Base-by-base conservation (phyloP, 2,113 vertebrate genomes). In the Sander vitreus region DNA sequence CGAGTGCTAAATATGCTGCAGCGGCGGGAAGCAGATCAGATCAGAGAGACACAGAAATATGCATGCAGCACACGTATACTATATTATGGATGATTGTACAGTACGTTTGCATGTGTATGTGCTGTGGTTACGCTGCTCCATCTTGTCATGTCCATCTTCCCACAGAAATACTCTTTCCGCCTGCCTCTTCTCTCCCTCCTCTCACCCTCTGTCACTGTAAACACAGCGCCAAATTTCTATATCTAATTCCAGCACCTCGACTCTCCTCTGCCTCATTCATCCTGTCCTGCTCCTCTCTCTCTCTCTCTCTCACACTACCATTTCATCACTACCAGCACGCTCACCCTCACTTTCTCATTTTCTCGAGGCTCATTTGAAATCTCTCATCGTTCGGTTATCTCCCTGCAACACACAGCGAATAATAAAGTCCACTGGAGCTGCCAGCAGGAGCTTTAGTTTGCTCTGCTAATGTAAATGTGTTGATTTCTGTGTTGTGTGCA, bases 301-400 rank as follows among this genome's bases (percentile, higher is more conserved):
- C 33, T 33, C 65, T 33, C 27, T 58, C 57, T 67, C 48, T 64
- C 68, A 55, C 36, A 1, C 60, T 27, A 57, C 73, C 59, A 65
- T 83, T 76, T 83, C 64, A 82, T 91, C 79, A 73, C 74, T n/a
- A 70, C 57, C 70, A 67, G 54, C 58, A 1, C 77, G 67, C 69
- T 47, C 54, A 51, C 13, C 59, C 54, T 73, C 16, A 13, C 48
- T 59, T 15, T 15, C 73, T 85, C 64, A 33, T 88, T 84, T 85
- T 86, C 60, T 67, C 19, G 2, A 73, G 74, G 77, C 89, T 86
- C 78, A 84, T 89, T 89, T 87, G 36, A 89, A 83, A 90, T 86
- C 83, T 76, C 83, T 84, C 77, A 84, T 84, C 62, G 7, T 79
- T 73, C 19, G 39, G 64, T 89, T 92, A 90, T 92, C 89, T 88